phyloP scores from a whole-genome alignment of 1,140 invertebrate genomes.

The Lepeophtheirus salmonis region DNA sequence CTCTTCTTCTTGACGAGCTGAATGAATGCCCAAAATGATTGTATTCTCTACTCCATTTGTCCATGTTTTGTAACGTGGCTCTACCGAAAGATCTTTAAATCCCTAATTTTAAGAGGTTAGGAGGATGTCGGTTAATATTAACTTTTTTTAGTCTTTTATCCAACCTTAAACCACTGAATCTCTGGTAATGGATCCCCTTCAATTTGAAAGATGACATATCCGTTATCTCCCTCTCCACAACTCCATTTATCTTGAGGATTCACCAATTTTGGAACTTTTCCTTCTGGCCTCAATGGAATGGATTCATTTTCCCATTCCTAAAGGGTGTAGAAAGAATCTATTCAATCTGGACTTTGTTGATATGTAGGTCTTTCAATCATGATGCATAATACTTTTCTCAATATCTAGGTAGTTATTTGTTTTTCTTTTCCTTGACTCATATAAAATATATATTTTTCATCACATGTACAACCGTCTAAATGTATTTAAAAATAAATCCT shows the following conservation, averaged over 20 bases:
- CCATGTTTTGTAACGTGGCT: constrained; percentile 12
- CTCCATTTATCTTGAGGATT: constrained; percentile 1
- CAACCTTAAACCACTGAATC: constrained; percentile 16
- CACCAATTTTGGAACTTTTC: constrained; percentile 2
- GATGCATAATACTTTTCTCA: no score
- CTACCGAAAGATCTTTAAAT: constrained; percentile 6
- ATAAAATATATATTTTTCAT: no score
- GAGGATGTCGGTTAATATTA: not conserved
- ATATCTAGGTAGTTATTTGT: no score
- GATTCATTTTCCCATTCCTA: constrained; percentile 17
- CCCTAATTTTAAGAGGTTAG: not conserved
- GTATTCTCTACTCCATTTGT: constrained; percentile 5
- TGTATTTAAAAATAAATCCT: no score
- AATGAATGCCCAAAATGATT: not conserved
- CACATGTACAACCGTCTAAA: no score
- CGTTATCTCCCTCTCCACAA: constrained; percentile 9
- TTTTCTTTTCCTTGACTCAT: no score
- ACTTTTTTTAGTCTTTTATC: not conserved
- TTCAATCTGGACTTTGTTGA: not conserved
- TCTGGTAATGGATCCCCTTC: constrained; percentile 16
- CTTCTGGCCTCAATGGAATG: not conserved
- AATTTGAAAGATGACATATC: constrained; percentile 9
- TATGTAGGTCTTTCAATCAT: no score
- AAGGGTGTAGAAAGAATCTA: not conserved
- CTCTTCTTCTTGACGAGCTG: constrained; percentile 34